Base-by-base conservation (phyloP, 92 coral and sea anemone genomes). In the Phenganax stokvisi region DNA sequence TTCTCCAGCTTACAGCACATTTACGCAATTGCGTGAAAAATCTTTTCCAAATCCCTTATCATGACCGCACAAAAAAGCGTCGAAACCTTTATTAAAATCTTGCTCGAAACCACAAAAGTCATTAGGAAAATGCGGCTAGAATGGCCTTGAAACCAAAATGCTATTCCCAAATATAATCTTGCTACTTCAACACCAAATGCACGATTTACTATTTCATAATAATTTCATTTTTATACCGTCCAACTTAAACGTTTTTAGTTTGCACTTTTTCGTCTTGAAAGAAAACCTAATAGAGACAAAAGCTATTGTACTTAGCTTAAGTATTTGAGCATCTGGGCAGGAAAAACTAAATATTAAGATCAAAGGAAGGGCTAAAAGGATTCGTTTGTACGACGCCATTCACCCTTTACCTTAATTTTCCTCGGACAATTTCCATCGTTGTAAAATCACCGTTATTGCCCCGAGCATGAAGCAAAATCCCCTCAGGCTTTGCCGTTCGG, bases 351-450 rank as follows among this genome's bases (percentile, higher is more conserved):
- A 5, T 37, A 37, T 37, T 37, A 37, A 0, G 57, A 47, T 15
- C 5, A 7, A 47, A 71, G 5, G 56, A 51, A 71, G 0, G 29
- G 10, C 11, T 68, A 68, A 7, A 31, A 6, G 77, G 61, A 20
- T 30, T 68, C 12, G 72, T 7, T n/a, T 16, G 3, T 2, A 27
- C n/a, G 55, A 81, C 61, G 76, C 27, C 31, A 54, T 44, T 69
- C 71, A 52, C 54, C 68, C 74, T 90, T 71, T 89, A 96, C 99
- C 99, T 96, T 59, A 96, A 83, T 79, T 87, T 92, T 31, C 99
- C 97, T 56, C 97, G 92, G 64, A 87, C 81, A 72, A 96, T 88
- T 80, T 96, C 99, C 69, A 96, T 75, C 15, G 97, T 96, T 57
- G 92, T 84, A 66, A 92, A 96, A 82, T 96, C 96, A 65, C 91